Evolutionary conservation across 64 coral and sea anemone genomes (phyloP).

Genomic region (Stichodactyla mertensii): DNA sequence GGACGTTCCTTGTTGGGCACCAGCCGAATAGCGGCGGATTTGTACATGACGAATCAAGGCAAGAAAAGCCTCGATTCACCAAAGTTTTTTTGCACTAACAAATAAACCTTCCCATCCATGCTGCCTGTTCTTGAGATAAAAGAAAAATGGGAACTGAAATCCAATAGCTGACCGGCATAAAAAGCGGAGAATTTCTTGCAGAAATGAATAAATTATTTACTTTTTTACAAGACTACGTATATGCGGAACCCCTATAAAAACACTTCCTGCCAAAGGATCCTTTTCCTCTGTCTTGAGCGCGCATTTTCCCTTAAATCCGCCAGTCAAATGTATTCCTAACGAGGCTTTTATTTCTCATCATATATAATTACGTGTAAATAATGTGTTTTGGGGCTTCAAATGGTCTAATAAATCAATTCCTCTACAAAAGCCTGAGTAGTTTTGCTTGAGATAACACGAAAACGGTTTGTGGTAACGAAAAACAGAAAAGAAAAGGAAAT

Average conservation of each 20-base stretch:
- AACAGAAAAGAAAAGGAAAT: neutral
- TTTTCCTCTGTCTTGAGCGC: neutral
- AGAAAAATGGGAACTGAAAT: neutral
- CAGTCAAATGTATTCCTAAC: neutral
- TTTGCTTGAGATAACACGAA: neutral
- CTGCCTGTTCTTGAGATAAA: neutral
- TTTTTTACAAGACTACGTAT: neutral
- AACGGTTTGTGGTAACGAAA: neutral
- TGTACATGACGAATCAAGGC: too few relatives aligned
- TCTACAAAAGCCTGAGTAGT: neutral
- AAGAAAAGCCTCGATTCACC: too few relatives aligned
- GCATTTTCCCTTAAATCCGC: neutral
- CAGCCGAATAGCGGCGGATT: too few relatives aligned
- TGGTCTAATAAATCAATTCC: neutral
- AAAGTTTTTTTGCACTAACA: too few relatives aligned
- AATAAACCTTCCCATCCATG: too few relatives aligned
- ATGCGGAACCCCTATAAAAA: neutral
- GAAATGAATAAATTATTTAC: neutral
- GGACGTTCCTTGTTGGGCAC: too few relatives aligned
- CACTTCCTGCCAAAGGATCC: neutral
- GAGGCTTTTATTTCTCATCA: conserved; percentile 15
- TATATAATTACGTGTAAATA: conserved; percentile 8
- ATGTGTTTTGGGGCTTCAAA: conserved; percentile 12
- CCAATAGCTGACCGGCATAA: neutral
- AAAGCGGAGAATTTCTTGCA: neutral